Conservation (phyloP, 2,113 vertebrate genomes). For the Cyprinus carpio region DNA sequence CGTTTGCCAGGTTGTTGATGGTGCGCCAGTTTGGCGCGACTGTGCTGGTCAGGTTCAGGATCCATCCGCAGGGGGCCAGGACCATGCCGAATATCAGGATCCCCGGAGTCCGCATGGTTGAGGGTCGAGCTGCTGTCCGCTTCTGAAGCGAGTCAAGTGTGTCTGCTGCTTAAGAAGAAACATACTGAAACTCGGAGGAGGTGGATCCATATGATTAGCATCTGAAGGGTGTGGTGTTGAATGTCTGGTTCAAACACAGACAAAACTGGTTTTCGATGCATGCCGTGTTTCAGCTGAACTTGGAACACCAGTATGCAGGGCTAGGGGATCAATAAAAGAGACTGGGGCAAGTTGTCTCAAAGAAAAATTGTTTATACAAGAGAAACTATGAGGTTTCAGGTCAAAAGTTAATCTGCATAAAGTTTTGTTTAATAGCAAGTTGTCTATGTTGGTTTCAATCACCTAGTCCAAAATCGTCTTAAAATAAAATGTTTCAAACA, state of each 20-base stretch:
- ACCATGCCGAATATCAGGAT: conserved; percentile 90
- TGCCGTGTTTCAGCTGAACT: not conserved
- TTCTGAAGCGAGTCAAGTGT: not conserved
- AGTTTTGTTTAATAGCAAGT: not conserved
- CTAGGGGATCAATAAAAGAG: not conserved
- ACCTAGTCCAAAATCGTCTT: not conserved
- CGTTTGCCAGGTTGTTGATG: conserved; percentile 60
- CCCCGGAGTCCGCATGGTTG: conserved; percentile 77
- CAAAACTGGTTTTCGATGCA: conserved; percentile 30
- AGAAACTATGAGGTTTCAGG: not conserved
- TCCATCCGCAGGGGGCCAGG: conserved; percentile 85
- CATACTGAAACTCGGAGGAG: conserved; percentile 43
- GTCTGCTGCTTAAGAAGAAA: conserved; percentile 26
- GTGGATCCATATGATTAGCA: conserved; percentile 20
- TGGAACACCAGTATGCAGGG: not conserved
- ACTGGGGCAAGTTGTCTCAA: not conserved
- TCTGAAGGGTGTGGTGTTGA: conserved; percentile 21
- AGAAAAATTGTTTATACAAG: too few relatives aligned
- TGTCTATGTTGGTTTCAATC: not conserved
- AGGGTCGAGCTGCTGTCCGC: not conserved
- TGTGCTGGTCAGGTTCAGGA: conserved; percentile 82
- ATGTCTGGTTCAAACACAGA: not conserved
- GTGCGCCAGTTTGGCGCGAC: conserved; percentile 87
- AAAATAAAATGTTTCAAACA: not conserved
- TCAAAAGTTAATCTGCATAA: not conserved